Evolutionary conservation across 2,888 invertebrate species (phyloP), one percentile per base, ranked within the genome.

Genomic region (Tiphia femorata): DNA sequence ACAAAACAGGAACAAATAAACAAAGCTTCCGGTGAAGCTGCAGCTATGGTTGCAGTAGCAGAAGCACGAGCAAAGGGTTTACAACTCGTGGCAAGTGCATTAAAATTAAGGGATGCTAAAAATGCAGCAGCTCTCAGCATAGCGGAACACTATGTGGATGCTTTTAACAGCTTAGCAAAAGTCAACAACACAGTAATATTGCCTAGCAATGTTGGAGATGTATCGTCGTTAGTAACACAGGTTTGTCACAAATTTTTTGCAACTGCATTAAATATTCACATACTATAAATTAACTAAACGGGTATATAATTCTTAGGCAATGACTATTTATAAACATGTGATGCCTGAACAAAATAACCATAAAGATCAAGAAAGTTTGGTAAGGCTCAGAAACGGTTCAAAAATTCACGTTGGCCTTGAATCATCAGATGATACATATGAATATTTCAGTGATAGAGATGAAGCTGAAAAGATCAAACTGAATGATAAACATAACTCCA

Each of bases 141-240:
- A 58, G 99, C 99, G 0, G 98, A 99, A 78, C 95, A 98, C 80
- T 99, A 99, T 81, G 95, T 99, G 30, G 86, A 88, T 16, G 98
- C 98, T 10, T 99, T 99, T 84, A 90, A 94, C 78, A 92, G 96
- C 77, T 85, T 99, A 62, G 98, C 99, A 0, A 92, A 94, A 83
- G 92, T 92, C 8, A 94, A 91, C 78, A 99, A 98, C 84, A 99
- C 98, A 0, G 87, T 99, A 58, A 94, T 99, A 70, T 84, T 99
- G 66, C 98, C 98, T 0, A 89, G 93, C 16, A 97, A 97, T 84
- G 92, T 93, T 2, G 93, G 93, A 3, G 93, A 94, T 76, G 89
- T 95, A 3, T 88, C 92, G 6, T 88, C 86, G 75, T 86, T 95
- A 82, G 94, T 96, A 12, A 88, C 92, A 37, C 94, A 95, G 88